phyloP scores from a whole-genome alignment of 2,888 invertebrate genomes.

The Myopa testacea region DNA sequence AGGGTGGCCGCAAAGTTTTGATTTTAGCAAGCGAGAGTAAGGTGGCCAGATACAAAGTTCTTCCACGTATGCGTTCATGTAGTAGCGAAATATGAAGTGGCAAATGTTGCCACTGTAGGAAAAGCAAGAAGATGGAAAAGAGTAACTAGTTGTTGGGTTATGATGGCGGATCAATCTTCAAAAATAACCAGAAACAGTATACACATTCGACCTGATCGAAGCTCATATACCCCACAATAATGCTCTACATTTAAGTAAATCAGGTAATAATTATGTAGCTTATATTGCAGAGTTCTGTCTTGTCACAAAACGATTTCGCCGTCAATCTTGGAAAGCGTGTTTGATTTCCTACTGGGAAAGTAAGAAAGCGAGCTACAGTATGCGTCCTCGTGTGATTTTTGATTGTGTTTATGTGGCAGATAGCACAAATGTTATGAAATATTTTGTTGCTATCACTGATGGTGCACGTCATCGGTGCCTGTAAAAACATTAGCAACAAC shows the following conservation, averaged over 20 bases:
- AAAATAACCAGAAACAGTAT: no score
- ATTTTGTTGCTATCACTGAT: conserved; percentile 26
- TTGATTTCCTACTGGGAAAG: not conserved
- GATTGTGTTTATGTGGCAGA: conserved; percentile 5
- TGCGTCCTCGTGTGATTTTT: no score
- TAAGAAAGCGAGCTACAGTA: not conserved
- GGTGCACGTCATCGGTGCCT: conserved; percentile 26
- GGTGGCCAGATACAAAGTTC: not conserved
- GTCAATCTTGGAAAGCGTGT: not conserved
- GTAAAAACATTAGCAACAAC: conserved; percentile 39
- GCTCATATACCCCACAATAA: no score
- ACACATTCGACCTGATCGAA: no score
- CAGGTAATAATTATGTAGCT: no score
- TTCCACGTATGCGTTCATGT: not conserved
- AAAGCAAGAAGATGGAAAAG: not conserved
- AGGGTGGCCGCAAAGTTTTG: not conserved
- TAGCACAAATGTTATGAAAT: conserved; percentile 31
- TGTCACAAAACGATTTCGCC: no score
- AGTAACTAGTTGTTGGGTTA: no score
- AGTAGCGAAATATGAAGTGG: not conserved
- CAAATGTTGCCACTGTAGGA: not conserved
- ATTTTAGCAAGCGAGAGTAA: not conserved
- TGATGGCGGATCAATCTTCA: no score
- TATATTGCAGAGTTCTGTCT: no score
- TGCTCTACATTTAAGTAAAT: no score